Percentiles rank a stretch among this genome's conserved stretches.
phyloP scores from a whole-genome alignment of 2,888 invertebrate genomes.

The Elegia similella region DNA sequence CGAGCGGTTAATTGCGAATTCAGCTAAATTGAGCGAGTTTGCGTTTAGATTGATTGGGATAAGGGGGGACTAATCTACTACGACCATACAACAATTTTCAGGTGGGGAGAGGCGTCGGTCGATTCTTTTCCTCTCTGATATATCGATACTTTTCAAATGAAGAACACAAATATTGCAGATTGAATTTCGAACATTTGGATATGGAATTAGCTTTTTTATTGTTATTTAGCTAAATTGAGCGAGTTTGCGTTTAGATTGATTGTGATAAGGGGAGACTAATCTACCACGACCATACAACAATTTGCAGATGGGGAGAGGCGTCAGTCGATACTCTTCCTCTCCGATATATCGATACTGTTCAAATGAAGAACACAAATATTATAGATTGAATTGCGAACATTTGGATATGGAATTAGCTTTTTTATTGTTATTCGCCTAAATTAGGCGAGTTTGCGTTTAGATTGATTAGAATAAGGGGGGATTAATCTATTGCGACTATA shows the following conservation, averaged over 20 bases:
- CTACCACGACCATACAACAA: slow-evolving; percentile 56
- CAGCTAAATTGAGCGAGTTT: slow-evolving; percentile 65
- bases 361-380: no score
- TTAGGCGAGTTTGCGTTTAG: slow-evolving; percentile 62
- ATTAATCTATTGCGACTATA: slow-evolving; percentile 57
- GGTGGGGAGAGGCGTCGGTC: slow-evolving; percentile 32
- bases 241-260: slow-evolving; percentile 66
- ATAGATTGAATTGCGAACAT: no score
- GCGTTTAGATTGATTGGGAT: slow-evolving; percentile 64
- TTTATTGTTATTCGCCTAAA: slow-evolving; percentile 64
- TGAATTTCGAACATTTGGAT: no score
- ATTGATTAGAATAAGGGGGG: slow-evolving; percentile 60
- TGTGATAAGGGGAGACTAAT: slow-evolving; percentile 54
- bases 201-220: no score
- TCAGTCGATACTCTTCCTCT: slow-evolving; percentile 24
- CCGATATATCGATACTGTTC: slow-evolving; percentile 19
- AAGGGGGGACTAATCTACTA: slow-evolving; percentile 50
- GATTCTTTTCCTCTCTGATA: slow-evolving; percentile 19
- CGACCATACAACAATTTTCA: slow-evolving; percentile 58
- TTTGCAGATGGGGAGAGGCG: slow-evolving; percentile 40
- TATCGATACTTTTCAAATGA: slow-evolving; percentile 22
- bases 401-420: no score
- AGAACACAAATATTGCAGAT: no score
- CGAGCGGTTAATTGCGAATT: slow-evolving; percentile 61
- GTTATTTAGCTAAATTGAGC: slow-evolving; percentile 66